Evolutionary conservation across 2,888 invertebrate genomes (phyloP).

Genomic region (Oligia fasciuncula): DNA sequence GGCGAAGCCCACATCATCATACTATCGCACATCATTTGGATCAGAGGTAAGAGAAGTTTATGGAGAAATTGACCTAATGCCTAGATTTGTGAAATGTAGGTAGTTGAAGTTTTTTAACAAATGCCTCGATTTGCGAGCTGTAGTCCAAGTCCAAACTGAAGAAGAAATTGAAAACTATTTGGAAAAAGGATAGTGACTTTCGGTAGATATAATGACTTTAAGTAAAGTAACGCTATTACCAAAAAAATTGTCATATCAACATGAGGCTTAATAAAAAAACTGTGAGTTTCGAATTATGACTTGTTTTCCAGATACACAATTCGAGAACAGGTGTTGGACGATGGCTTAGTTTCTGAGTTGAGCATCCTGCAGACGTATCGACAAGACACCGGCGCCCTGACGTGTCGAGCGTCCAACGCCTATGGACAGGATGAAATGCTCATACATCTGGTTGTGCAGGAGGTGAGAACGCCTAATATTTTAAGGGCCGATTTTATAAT

Average conservation of each 20-base stretch:
- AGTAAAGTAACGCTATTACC: background rate
- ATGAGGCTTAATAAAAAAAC: background rate
- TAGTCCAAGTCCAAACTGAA: background rate
- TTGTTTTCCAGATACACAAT: slow-evolving; percentile 91
- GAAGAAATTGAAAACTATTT: background rate
- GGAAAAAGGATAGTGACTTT: background rate
- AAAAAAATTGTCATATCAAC: background rate
- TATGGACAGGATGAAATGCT: slow-evolving; percentile 97
- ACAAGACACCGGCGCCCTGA: slow-evolving; percentile 96
- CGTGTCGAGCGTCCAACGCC: slow-evolving; percentile 96
- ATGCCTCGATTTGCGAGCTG: background rate
- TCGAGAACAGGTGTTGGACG: slow-evolving; percentile 93
- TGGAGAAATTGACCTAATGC: background rate
- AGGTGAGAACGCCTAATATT: slow-evolving; percentile 86
- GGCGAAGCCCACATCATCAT: slow-evolving; percentile 94
- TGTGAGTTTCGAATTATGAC: background rate
- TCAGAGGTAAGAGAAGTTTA: slow-evolving; percentile 88
- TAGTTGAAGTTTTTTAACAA: background rate
- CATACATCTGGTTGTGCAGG: slow-evolving; percentile 96
- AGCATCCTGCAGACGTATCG: slow-evolving; percentile 95
- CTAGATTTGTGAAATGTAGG: background rate
- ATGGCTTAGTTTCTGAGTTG: slow-evolving; percentile 95
- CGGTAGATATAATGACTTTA: background rate
- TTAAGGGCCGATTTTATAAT: too few relatives aligned
- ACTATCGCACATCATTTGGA: slow-evolving; percentile 92